Evolutionary conservation across 2,797 vertebrate species (phyloP), one percentile per base, ranked within the genome.

Genomic region (Periophthalmus magnuspinnatus): DNA sequence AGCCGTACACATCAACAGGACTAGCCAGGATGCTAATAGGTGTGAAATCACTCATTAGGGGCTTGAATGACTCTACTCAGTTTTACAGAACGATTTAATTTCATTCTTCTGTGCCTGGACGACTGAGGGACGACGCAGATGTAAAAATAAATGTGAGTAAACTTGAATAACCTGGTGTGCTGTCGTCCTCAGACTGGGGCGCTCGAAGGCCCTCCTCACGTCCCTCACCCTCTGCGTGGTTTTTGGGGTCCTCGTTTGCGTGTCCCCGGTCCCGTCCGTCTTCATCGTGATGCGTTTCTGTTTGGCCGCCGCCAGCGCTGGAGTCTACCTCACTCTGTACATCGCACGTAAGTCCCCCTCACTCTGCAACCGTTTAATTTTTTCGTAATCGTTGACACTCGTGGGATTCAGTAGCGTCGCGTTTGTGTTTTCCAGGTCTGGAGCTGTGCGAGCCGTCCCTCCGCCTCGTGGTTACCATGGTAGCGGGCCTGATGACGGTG

Each of bases 371-470:
- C n/a, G n/a, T n/a, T n/a, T n/a, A n/a, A n/a, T n/a, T n/a, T n/a
- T n/a, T n/a, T n/a, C n/a, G n/a, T n/a, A n/a, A n/a, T n/a, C n/a
- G n/a, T n/a, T n/a, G n/a, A n/a, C n/a, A n/a, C n/a, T n/a, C n/a
- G n/a, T n/a, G n/a, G n/a, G n/a, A n/a, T n/a, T n/a, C n/a, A n/a
- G n/a, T n/a, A n/a, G n/a, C n/a, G n/a, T n/a, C n/a, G n/a, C 54
- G 7, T 21, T 33, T 80, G 63, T 86, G 62, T 89, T 71, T 71
- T 5, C 19, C 83, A 97, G 95, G 95, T 77, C 83, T 96, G 91
- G 96, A 97, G 85, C 93, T 96, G 73, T 96, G 96, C n/a, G 94
- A 95, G 61, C 95, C 95, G 1, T 94, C 94, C 2, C 88, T 95
- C 81, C 85, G 96, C 78, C 91, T 97, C 72, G 70, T 93, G 75